These are phyloP conservation scores for Cuculus canorus DNA, from an alignment of 2,797 vertebrate genomes.

Conservation along the genomic window DNA sequence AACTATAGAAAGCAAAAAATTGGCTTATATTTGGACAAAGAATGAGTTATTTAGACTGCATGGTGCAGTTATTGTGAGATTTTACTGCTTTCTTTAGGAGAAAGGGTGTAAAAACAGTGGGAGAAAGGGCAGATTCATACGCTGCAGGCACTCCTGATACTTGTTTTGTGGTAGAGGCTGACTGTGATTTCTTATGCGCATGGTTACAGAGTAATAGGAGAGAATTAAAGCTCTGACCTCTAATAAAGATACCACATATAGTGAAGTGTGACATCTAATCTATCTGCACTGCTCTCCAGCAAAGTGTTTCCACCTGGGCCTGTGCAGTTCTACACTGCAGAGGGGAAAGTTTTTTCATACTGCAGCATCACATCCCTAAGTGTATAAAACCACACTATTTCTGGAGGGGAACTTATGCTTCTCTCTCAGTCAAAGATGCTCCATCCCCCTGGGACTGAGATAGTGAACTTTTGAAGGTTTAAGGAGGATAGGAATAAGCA, in stretches of 20 bases:
- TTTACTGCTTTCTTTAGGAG: not conserved
- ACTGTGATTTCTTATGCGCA: not conserved
- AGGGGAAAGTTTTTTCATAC: not conserved
- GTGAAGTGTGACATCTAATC: not conserved
- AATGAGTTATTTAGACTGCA: not conserved
- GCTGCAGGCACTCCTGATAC: not conserved
- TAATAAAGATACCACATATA: not conserved
- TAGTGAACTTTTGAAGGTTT: not conserved
- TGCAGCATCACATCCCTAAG: not conserved
- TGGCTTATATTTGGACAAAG: not conserved
- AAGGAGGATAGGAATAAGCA: not conserved
- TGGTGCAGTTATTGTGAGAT: not conserved
- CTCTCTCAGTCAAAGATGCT: not conserved
- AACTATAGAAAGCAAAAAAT: not conserved
- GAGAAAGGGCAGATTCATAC: not conserved
- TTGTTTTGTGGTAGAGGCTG: not conserved
- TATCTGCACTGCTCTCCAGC: not conserved
- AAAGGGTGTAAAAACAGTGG: not conserved
- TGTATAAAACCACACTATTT: not conserved
- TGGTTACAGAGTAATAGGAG: not conserved
- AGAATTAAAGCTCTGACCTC: not conserved
- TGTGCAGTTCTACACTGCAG: not conserved
- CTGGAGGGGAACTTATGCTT: not conserved
- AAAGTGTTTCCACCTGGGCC: not conserved
- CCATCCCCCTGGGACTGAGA: not conserved